Base-by-base conservation (phyloP, 37 sponge, comb jelly and placozoan genomes). In the Beroe forskalii region DNA sequence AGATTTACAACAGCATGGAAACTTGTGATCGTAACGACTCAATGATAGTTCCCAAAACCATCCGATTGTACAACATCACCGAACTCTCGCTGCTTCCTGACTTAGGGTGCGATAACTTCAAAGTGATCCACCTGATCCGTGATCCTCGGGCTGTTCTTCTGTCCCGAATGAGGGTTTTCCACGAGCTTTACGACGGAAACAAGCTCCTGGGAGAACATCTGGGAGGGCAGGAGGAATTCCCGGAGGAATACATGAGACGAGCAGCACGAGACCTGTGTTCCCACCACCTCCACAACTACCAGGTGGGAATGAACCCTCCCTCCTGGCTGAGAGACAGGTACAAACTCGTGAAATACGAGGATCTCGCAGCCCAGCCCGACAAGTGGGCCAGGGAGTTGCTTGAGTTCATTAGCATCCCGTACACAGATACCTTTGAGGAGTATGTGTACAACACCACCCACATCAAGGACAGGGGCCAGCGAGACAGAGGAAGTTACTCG, bases 341-440 rank as follows among this genome's bases (percentile, higher is more conserved):
- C 31, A 80, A 80, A 80, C 36, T 80, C 38, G 86, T 80, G 27
- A 80, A 55, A 38, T 80, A 80, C 86, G 86, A 80, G 60, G 86
- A 80, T 44, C 30, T 80, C 22, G 60, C 86, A 22, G 32, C 27
- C 0, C 25, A 43, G 20, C 86, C 86, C 1, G 41, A 80, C 4
- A 22, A 6, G 9, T 80, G 86, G 86, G 24, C 86, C 31, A 4
- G 60, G n/a, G 32, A 80, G 6, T 24, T 80, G 31, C n/a, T 80
- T 1, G 55, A 80, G 12, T 80, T 41, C 4, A 25, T 80, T 1
- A 55, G 86, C 0, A 30, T 41, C 0, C 27, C 22, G 8, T 80
- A 80, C 60, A 80, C 60, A 9, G 25, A n/a, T 1, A 22, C 39
- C 1, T 44, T 28, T 22, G 3, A 80, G 40, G 86, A 80, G 35